These are phyloP conservation scores for Pampusana beccarii DNA, from an alignment of 2,113 vertebrate genomes.

Conservation along the genomic window DNA sequence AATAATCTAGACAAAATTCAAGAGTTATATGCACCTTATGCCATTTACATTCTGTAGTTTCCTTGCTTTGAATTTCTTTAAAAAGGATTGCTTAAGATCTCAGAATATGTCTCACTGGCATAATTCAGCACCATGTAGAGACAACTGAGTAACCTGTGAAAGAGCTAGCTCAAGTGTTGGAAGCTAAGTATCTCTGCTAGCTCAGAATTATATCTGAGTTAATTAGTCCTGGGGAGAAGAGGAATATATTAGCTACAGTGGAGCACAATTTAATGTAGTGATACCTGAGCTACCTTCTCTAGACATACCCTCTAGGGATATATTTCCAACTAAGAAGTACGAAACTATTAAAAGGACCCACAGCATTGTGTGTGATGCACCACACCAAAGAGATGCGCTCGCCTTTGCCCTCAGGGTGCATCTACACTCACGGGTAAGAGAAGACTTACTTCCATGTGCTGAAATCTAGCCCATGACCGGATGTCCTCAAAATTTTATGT, in stretches of 20 bases:
- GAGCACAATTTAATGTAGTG: not conserved
- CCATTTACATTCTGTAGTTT: not conserved
- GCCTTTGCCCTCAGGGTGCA: not conserved
- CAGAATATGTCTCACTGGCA: not conserved
- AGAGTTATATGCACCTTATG: not conserved
- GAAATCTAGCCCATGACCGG: not conserved
- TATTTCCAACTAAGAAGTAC: not conserved
- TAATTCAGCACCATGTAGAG: not conserved
- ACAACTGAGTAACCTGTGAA: not conserved
- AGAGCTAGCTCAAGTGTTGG: not conserved
- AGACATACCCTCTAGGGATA: not conserved
- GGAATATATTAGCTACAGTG: not conserved
- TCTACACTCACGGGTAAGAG: not conserved
- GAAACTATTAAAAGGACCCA: not conserved
- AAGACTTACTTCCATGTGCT: not conserved
- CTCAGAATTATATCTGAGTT: not conserved
- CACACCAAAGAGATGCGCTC: not conserved
- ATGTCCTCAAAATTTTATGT: not conserved
- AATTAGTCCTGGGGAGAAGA: conserved; percentile 5
- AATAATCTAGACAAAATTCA: not conserved
- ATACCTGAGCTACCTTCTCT: not conserved
- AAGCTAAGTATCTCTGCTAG: not conserved
- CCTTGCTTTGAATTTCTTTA: not conserved
- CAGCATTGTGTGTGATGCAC: not conserved
- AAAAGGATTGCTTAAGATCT: not conserved